Conservation (phyloP, 2,113 vertebrate genomes). For the Lepus timidus region DNA sequence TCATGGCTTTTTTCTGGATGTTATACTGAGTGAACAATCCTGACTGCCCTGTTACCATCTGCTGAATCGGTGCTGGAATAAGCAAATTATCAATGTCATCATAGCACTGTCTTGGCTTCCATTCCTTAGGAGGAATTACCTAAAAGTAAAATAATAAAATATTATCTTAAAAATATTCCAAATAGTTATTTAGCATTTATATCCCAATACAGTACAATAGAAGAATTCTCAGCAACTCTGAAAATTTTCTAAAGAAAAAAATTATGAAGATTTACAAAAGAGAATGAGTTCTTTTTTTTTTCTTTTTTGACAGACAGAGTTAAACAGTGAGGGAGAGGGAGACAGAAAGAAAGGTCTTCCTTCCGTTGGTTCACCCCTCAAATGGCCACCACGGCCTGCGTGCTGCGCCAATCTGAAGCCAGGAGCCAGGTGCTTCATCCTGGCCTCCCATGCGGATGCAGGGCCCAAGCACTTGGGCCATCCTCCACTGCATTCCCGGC, state of each 20-base stretch:
- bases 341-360: too few species aligned
- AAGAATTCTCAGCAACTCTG: constrained; percentile 37
- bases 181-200: constrained; percentile 38
- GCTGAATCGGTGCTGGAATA: constrained; percentile 91
- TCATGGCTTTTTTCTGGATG: constrained; percentile 91
- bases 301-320: too few species aligned
- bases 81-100: constrained; percentile 90
- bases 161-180: constrained; percentile 52
- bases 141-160: constrained; percentile 80
- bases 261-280: background rate
- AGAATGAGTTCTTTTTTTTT: background rate
- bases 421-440: too few species aligned
- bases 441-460: too few species aligned
- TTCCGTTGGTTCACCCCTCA: too few species aligned
- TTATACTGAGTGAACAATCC: constrained; percentile 91
- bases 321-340: too few species aligned
- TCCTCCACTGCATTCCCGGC: too few species aligned
- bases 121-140: constrained; percentile 91
- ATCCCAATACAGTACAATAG: background rate
- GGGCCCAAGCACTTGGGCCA: too few species aligned
- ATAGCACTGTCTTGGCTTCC: constrained; percentile 90
- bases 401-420: too few species aligned
- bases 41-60: constrained; percentile 90
- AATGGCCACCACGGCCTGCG: too few species aligned
- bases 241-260: background rate